Evolutionary conservation across 2,888 invertebrate genomes (phyloP), one percentile per base, ranked within the genome.

Genomic region (Carabus problematicus): DNA sequence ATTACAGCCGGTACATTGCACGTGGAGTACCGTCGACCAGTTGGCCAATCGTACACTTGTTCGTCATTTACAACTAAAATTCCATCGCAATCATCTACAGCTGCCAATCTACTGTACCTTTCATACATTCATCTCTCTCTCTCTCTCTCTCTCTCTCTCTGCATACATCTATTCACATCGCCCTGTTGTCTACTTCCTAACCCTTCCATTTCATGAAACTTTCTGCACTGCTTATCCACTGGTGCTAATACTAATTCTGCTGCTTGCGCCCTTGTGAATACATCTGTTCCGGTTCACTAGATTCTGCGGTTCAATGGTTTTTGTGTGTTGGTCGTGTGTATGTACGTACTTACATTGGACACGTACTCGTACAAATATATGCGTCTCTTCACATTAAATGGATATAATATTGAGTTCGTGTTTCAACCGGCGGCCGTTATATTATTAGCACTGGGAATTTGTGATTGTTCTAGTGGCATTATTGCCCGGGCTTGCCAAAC

Each of bases 211-310:
- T 29, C 29, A 6, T 29, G 29, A 3, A 29, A 29, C 29, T 29
- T 29, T 29, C 29, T 29, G 6, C n/a, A n/a, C n/a, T n/a, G n/a
- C n/a, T n/a, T n/a, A n/a, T 6, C 29, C 29, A 29, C 29, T 29
- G 29, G 29, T 29, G 29, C 29, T 29, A 29, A 29, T 29, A 29
- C 29, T 29, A 29, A 29, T 29, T 29, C 29, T 18, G 4, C 52
- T 12, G 18, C 16, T 11, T 9, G 2, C 18, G 19, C 14, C 52
- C 55, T 55, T 56, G 56, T 64, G 64, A 64, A 64, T 64, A 64
- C 64, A 64, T 64, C 64, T 64, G 64, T 64, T 64, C 63, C 54
- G 55, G 64, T 64, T 64, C 52, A 64, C 64, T 64, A 45, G 56
- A 56, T 64, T 64, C 43, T 56, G 64, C 58, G 58, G 58, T 55